Evolutionary conservation across 2,797 vertebrate species (phyloP), one percentile per base, ranked within the genome.

Genomic region (Sciurus carolinensis): DNA sequence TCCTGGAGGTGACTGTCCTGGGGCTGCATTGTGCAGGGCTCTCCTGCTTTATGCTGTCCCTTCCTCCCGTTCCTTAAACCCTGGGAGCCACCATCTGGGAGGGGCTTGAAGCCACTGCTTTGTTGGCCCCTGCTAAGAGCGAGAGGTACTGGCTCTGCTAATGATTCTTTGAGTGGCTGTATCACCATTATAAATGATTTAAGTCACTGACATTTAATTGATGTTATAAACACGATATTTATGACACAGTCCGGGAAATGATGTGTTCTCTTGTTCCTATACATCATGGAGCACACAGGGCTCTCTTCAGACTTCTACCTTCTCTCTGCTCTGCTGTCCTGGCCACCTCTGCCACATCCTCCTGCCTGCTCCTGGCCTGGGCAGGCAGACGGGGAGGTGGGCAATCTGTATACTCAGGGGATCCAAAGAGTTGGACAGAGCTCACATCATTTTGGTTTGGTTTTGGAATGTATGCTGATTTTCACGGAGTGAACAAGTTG

Each of bases 101-200:
- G 81, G 11, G 20, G 8, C 36, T 66, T 11, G 57, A n/a, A 90
- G 47, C 76, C 20, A 28, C 73, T 1, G 13, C 85, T 97, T 94
- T 95, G 87, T 97, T 71, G 52, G 95, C 87, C 73, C 33, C 72
- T 93, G 88, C 94, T 92, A 75, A 66, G 59, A 98, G 96, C 6
- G 28, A 97, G 93, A 98, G 81, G 91, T 80, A 75, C 97, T 92
- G 87, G 97, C 79, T 98, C 97, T 92, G 87, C 96, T 98, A 98
- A 98, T 76, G 97, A 96, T 62, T 97, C 97, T 77, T 26, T 97
- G 95, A 98, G 91, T 97, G 97, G 81, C 95, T 80, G n/a, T 52
- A 94, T 97, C 77, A 94, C 92, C 96, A 95, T 96, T 96, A 95
- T 93, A 98, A 98, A 97, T 98, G 97, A 97, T 97, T 97, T 98